Percentiles rank a stretch among this genome's conserved stretches.
Evolutionary conservation across 2,797 vertebrate species (phyloP).

Genomic region (Platalea minor): DNA sequence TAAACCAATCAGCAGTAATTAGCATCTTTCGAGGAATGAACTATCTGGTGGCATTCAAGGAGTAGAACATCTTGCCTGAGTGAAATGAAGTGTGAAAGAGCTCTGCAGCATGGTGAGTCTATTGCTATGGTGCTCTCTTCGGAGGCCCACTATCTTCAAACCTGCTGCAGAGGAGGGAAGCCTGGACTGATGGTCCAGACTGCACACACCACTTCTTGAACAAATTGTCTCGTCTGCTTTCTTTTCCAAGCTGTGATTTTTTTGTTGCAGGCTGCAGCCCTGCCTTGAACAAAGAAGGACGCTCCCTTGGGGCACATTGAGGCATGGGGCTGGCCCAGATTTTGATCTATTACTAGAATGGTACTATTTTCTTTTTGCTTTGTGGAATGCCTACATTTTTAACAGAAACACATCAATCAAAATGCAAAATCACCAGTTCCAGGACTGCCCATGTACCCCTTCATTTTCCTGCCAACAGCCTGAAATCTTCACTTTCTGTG

Average conservation of each 20-base stretch:
- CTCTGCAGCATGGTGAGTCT: neutral
- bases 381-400: neutral
- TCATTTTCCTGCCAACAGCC: neutral
- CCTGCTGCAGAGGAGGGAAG: neutral
- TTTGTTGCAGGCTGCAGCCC: neutral
- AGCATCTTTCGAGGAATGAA: slow-evolving; percentile 9
- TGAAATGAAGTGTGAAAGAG: neutral
- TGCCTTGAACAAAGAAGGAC: neutral
- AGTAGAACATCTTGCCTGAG: neutral
- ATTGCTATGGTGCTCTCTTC: neutral
- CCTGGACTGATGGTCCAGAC: neutral
- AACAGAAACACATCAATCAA: neutral
- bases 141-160: neutral
- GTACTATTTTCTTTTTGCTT: neutral
- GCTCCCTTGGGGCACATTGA: neutral
- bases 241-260: neutral
- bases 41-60: slow-evolving; percentile 3
- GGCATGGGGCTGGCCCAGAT: neutral
- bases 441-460: neutral
- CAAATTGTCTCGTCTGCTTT: neutral
- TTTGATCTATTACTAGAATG: neutral
- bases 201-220: neutral
- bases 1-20: slow-evolving; percentile 41
- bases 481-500: neutral
- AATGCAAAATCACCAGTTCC: neutral